Conservation (phyloP, 1,140 invertebrate genomes). For the Solen grandis region DNA sequence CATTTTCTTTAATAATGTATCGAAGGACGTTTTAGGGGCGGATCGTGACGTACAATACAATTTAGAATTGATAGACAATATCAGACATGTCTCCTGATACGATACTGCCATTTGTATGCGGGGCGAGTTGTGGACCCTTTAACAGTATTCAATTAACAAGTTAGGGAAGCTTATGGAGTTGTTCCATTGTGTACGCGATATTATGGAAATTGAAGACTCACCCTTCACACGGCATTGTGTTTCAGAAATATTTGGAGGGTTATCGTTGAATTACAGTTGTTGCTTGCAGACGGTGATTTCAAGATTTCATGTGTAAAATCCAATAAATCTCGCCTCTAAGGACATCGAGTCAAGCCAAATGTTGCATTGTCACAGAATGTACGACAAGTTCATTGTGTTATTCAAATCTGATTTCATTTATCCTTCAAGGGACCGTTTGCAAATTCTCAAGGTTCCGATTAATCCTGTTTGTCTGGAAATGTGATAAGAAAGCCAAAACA, state of each 20-base stretch:
- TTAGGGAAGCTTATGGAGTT: background rate
- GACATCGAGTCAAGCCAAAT: background rate
- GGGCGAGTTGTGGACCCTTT: too few species aligned
- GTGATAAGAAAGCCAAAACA: too few species aligned
- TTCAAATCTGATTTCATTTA: background rate
- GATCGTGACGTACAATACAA: too few species aligned
- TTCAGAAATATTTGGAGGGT: background rate
- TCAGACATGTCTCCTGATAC: too few species aligned
- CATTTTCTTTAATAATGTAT: too few species aligned
- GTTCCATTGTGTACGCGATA: too few species aligned
- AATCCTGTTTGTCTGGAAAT: background rate
- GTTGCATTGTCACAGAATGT: background rate
- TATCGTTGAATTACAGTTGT: background rate
- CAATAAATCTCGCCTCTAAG: background rate
- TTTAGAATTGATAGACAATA: too few species aligned
- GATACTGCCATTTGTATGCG: too few species aligned
- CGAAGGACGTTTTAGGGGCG: too few species aligned
- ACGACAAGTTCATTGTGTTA: background rate
- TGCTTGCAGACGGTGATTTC: background rate
- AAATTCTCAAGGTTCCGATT: background rate
- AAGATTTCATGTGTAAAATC: background rate
- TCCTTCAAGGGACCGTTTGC: background rate
- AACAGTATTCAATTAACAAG: background rate
- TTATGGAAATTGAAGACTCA: too few species aligned
- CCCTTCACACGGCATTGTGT: background rate